These are phyloP conservation scores for Progne subis DNA, from an alignment of 2,113 vertebrate genomes.

Conservation along the genomic window DNA sequence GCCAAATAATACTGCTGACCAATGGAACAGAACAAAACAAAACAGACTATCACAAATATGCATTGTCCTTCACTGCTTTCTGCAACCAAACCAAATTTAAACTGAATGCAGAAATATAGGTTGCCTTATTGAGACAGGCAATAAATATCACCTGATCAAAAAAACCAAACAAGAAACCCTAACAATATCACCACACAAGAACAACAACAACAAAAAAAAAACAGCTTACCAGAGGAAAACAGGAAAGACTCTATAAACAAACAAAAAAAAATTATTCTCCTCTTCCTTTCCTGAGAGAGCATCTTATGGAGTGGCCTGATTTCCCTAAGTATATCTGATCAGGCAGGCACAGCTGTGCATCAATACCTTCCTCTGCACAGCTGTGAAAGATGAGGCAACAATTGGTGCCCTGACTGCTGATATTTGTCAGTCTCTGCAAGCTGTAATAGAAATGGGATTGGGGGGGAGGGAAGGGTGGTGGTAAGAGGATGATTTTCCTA, in stretches of 20 bases:
- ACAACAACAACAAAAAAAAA: no score
- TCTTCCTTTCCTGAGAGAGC: accelerated
- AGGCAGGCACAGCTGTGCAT: background rate
- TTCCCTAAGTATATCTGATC: background rate
- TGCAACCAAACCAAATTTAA: background rate
- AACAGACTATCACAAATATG: background rate
- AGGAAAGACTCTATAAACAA: accelerated
- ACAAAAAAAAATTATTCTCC: accelerated
- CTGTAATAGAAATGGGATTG: background rate
- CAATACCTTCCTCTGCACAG: background rate
- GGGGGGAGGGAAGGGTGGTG: no score
- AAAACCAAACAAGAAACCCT: background rate
- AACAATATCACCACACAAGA: background rate
- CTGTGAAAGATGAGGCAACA: background rate
- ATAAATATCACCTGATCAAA: background rate
- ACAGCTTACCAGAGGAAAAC: accelerated
- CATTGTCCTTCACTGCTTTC: accelerated
- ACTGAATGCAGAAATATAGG: background rate
- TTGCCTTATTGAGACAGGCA: accelerated
- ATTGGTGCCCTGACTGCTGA: background rate
- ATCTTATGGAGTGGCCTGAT: background rate
- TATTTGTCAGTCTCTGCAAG: background rate
- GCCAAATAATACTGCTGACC: background rate
- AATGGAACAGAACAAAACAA: background rate
- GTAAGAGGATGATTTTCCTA: background rate